These are phyloP conservation scores for Porites australiensis DNA, from an alignment of 64 coral and sea anemone genomes.

Conservation along the genomic window DNA sequence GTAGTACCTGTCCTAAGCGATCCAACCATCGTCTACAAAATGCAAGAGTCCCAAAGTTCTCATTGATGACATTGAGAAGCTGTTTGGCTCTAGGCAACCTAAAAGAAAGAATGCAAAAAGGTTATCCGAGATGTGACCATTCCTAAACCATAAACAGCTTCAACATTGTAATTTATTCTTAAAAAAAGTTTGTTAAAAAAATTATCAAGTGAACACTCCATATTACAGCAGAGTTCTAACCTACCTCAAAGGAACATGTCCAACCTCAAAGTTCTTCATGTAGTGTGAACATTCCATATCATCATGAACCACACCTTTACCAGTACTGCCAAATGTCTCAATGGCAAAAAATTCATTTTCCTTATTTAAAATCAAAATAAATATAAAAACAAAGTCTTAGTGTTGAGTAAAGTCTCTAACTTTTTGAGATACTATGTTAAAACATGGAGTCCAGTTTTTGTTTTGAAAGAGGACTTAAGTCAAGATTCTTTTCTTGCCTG, in stretches of 20 bases:
- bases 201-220: slow-evolving; percentile 71
- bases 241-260: slow-evolving; percentile 89
- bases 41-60: slow-evolving; percentile 98
- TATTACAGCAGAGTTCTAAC: slow-evolving; percentile 36
- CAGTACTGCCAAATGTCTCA: slow-evolving; percentile 98
- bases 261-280: slow-evolving; percentile 99
- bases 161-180: too few relatives aligned
- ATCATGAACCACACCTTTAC: slow-evolving; percentile 92
- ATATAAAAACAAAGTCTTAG: slow-evolving; percentile 75
- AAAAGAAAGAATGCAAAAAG: not conserved
- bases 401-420: too few relatives aligned
- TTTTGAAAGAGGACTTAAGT: too few relatives aligned
- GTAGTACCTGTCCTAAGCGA: slow-evolving; percentile 87
- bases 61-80: slow-evolving; percentile 94
- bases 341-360: slow-evolving; percentile 98
- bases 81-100: slow-evolving; percentile 94
- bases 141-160: too few relatives aligned
- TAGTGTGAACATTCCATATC: slow-evolving; percentile 98
- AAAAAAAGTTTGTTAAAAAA: too few relatives aligned
- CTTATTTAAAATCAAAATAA: slow-evolving; percentile 70
- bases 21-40: slow-evolving; percentile 98
- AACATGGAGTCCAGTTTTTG: too few relatives aligned
- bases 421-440: too few relatives aligned
- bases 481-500: too few relatives aligned
- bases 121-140: too few relatives aligned